phyloP scores from a whole-genome alignment of 2,113 vertebrate genomes.

The Sylvietta virens region DNA sequence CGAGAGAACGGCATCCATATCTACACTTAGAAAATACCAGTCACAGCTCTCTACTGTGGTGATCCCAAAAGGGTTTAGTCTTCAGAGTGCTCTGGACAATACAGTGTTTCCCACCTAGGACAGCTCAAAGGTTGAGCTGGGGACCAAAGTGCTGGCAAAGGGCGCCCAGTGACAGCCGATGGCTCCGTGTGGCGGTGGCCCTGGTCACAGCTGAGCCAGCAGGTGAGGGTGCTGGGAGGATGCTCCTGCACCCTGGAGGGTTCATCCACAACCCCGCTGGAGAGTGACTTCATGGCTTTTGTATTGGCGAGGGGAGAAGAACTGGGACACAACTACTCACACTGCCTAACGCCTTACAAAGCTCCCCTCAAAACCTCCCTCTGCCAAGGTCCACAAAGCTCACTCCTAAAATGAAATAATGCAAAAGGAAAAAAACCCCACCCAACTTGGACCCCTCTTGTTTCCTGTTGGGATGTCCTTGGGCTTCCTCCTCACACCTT shows the following conservation, averaged over 20 bases:
- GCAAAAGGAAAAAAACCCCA: rapidly evolving
- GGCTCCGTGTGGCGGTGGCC: rapidly evolving
- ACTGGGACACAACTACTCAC: background rate
- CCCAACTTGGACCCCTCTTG: background rate
- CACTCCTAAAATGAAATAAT: background rate
- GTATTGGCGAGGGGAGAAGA: background rate
- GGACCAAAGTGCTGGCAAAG: background rate
- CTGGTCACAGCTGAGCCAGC: background rate
- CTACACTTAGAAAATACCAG: slow-evolving; percentile 73
- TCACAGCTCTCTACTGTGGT: slow-evolving; percentile 65
- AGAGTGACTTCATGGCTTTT: background rate
- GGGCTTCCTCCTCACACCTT: too few species aligned
- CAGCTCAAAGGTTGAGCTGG: slow-evolving; percentile 26
- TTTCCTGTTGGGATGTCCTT: rapidly evolving
- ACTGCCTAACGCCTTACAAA: rapidly evolving
- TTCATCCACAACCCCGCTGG: rapidly evolving
- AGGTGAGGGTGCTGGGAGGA: background rate
- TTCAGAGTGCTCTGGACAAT: slow-evolving; percentile 64
- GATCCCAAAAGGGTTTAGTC: slow-evolving; percentile 69
- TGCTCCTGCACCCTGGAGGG: background rate
- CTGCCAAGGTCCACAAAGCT: background rate
- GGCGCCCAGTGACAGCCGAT: rapidly evolving
- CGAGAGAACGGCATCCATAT: slow-evolving; percentile 69
- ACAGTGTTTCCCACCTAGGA: slow-evolving; percentile 32
- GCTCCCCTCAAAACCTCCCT: background rate